Conservation (phyloP, 2,797 vertebrate species). For the Pampus argenteus region DNA sequence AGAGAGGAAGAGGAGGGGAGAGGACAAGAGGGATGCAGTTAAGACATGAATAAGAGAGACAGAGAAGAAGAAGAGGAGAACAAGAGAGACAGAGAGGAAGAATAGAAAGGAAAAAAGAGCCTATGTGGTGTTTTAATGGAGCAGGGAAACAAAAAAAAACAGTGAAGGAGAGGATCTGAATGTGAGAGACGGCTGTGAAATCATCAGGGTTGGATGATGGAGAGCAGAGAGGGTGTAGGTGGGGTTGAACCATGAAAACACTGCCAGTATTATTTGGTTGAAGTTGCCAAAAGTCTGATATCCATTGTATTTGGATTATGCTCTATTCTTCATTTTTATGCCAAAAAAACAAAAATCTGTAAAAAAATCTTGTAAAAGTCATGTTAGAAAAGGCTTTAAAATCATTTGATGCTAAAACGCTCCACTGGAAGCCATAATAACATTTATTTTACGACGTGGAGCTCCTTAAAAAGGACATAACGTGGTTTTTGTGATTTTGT, state of each 20-base stretch:
- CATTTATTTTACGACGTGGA: not conserved
- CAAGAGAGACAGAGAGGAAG: not conserved
- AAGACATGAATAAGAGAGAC: slow-evolving; percentile 10
- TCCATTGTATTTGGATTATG: slow-evolving; percentile 16
- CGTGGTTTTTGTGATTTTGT: too few species aligned
- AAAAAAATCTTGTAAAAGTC: too few species aligned
- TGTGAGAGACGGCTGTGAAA: slow-evolving; percentile 44
- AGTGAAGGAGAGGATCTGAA: slow-evolving; percentile 10
- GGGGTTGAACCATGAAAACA: slow-evolving; percentile 9
- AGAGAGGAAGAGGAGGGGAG: slow-evolving; percentile 27
- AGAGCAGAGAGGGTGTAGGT: slow-evolving; percentile 18
- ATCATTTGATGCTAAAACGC: not conserved
- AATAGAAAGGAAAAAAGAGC: not conserved
- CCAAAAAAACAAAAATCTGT: too few species aligned
- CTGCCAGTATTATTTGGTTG: not conserved
- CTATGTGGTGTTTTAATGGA: slow-evolving; percentile 3
- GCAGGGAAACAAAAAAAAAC: slow-evolving; percentile 12
- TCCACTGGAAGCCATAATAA: not conserved
- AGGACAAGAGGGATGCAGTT: slow-evolving; percentile 52
- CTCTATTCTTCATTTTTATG: slow-evolving; percentile 11
- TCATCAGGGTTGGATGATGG: slow-evolving; percentile 13
- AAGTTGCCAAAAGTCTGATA: slow-evolving; percentile 19
- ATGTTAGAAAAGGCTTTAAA: slow-evolving; percentile 18
- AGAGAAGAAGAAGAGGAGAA: not conserved
- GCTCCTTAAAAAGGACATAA: not conserved